A percentile compares a stretch with the other conserved stretches of the same genome.
Evolutionary conservation across 2,797 vertebrate species (phyloP).

Genomic region (Erithacus rubecula): DNA sequence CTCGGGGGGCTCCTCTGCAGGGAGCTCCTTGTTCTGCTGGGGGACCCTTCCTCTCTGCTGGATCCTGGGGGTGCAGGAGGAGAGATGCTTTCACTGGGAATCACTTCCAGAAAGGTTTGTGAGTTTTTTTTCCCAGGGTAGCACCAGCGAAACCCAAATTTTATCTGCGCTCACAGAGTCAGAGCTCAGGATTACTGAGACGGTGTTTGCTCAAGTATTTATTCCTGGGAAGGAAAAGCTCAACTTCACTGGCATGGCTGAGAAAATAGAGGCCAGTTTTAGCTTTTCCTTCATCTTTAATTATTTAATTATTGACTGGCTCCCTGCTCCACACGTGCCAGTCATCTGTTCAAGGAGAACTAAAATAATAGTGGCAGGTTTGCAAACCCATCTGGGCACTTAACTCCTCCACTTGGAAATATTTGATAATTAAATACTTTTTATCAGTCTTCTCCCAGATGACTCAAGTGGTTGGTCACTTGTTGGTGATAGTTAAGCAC

Average conservation of each 20-base stretch:
- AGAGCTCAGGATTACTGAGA: not conserved
- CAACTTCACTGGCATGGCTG: not conserved
- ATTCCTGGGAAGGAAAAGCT: not conserved
- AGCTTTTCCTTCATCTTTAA: not conserved
- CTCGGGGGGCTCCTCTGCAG: slow-evolving; percentile 83
- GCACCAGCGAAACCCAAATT: rapidly evolving
- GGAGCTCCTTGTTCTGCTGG: slow-evolving; percentile 76
- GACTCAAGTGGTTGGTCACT: not conserved
- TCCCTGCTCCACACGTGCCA: not conserved
- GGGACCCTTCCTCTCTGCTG: slow-evolving; percentile 51
- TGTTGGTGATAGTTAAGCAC: not conserved
- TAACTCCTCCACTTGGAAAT: not conserved
- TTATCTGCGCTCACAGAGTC: not conserved
- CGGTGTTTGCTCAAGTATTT: not conserved
- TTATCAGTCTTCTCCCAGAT: not conserved
- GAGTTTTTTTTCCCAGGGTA: not conserved
- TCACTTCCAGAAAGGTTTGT: not conserved
- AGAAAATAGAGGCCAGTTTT: not conserved
- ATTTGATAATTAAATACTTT: not conserved
- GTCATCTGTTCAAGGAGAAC: not conserved
- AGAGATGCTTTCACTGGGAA: not conserved
- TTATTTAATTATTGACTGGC: not conserved
- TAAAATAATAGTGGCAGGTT: rapidly evolving
- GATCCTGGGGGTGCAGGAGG: slow-evolving; percentile 71
- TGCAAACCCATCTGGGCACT: not conserved